phyloP scores from a whole-genome alignment of 2,888 invertebrate genomes.

The Rambutsinella grinnellia region DNA sequence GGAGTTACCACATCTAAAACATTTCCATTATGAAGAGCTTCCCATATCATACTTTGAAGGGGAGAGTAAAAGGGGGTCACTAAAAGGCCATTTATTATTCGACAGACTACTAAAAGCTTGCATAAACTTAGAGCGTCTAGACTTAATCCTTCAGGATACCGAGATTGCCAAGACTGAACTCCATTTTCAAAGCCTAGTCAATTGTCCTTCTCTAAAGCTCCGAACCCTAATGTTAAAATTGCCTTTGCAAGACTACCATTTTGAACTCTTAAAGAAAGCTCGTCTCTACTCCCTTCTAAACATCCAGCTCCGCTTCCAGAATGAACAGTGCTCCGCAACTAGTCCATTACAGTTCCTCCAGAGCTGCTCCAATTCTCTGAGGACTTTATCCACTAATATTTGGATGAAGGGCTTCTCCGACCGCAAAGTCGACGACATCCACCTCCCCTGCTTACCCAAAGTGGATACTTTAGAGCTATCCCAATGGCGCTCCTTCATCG shows the following conservation, averaged over 20 bases:
- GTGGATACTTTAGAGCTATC: slow-evolving; percentile 46
- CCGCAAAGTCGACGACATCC: slow-evolving; percentile 23
- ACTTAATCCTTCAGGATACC: slow-evolving; percentile 37
- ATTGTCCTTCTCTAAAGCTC: slow-evolving; percentile 31
- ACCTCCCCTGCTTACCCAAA: slow-evolving; percentile 37
- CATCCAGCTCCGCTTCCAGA: slow-evolving; percentile 39
- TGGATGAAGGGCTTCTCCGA: slow-evolving; percentile 37
- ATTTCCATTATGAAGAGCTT: slow-evolving; percentile 45
- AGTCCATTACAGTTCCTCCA: slow-evolving; percentile 41
- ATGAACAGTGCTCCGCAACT: slow-evolving; percentile 31
- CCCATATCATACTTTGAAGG: neutral
- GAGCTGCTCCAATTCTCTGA: slow-evolving; percentile 15
- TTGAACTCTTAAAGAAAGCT: slow-evolving; percentile 28
- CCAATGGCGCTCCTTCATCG: slow-evolving; percentile 36
- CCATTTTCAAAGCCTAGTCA: slow-evolving; percentile 47
- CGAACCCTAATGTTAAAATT: slow-evolving; percentile 35
- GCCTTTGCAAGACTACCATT: slow-evolving; percentile 34
- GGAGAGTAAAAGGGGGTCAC: neutral
- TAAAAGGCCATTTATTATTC: slow-evolving; percentile 37
- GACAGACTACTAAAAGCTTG: slow-evolving; percentile 27
- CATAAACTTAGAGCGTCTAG: slow-evolving; percentile 32
- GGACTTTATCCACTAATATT: slow-evolving; percentile 31
- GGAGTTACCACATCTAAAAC: slow-evolving; percentile 36
- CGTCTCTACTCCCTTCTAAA: slow-evolving; percentile 25
- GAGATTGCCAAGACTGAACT: slow-evolving; percentile 40